Evolutionary conservation across 2,888 invertebrate species (phyloP).

Genomic region (Leptodirus hochenwartii): DNA sequence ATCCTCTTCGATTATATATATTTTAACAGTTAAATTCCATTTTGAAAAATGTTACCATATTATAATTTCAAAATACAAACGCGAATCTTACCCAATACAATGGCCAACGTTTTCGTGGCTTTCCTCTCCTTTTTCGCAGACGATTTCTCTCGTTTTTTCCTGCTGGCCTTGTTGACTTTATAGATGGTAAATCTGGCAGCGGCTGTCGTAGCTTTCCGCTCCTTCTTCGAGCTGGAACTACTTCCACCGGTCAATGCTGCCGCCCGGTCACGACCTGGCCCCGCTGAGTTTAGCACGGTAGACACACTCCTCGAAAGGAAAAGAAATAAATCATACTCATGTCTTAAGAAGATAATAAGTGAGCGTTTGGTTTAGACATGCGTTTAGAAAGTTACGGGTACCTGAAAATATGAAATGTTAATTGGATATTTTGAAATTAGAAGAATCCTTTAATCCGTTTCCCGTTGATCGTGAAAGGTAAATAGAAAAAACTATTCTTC

Average conservation of each 20-base stretch:
- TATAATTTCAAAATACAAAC: too few relatives aligned
- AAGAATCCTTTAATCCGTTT: not conserved
- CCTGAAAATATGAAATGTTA: not conserved
- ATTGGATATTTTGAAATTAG: conserved; percentile 1
- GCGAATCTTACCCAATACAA: conserved; percentile 96
- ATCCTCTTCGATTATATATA: too few relatives aligned
- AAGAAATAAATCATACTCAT: conserved; percentile 1
- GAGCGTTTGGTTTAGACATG: too few relatives aligned
- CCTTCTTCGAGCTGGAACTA: conserved; percentile 62
- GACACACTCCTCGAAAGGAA: conserved; percentile 6
- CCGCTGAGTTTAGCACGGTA: too few relatives aligned
- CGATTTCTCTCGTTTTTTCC: conserved; percentile 86
- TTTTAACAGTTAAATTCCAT: too few relatives aligned
- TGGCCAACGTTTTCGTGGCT: conserved; percentile 95
- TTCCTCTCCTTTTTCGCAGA: conserved; percentile 90
- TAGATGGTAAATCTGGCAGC: conserved; percentile 76
- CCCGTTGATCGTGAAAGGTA: too few relatives aligned
- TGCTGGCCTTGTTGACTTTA: conserved; percentile 85
- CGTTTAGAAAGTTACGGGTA: too few relatives aligned
- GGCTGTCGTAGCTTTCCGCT: conserved; percentile 48
- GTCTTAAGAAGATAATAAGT: too few relatives aligned
- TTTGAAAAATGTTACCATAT: too few relatives aligned
- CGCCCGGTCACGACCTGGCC: conserved; percentile 20
- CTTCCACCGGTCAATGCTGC: too few relatives aligned
- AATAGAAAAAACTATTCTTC: too few relatives aligned